Evolutionary conservation across 2,888 invertebrate genomes (phyloP), one percentile per base, ranked within the genome.

Genomic region (Phengaris alcon): DNA sequence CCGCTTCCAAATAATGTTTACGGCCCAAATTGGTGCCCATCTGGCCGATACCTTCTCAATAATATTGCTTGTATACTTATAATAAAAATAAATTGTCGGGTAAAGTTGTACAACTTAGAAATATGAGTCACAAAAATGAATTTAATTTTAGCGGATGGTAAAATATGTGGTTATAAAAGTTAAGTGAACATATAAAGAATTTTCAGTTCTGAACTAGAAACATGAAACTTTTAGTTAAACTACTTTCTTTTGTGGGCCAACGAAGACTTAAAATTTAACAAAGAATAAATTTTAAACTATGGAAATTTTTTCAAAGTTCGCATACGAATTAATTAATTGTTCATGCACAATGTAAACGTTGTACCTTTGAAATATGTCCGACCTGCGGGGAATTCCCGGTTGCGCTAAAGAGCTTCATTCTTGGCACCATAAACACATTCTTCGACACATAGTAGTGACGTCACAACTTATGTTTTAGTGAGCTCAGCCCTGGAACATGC

Each of bases 351-450:
- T 79, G 77, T 77, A 75, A 79, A 77, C 77, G 68, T 68, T 57
- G 76, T 76, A 75, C 75, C 68, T 68, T 70, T 77, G 68, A 70
- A 79, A 75, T 76, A 79, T 73, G 77, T 77, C 76, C 77, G 77
- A 78, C 78, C 79, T 79, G 77, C 76, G 76, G 82, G 81, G 84
- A 84, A 84, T 83, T 80, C 78, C 76, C 79, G 80, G 51, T 72
- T 52, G 52, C 35, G 72, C 89, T 91, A 89, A 92, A 88, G 85
- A 90, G 91, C 88, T 87, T 85, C 87, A 90, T 90, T 90, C 89
- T 88, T 90, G 90, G 90, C 90, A 89, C 88, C 88, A 88, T 91
- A 91, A 91, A 92, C 90, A 90, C 91, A 93, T 93, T 91, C 91
- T 92, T 91, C 88, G 89, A 89, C 92, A 91, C 91, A 92, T 92